Base-by-base conservation (phyloP, 1,140 invertebrate species). In the Cataglyphis hispanica region DNA sequence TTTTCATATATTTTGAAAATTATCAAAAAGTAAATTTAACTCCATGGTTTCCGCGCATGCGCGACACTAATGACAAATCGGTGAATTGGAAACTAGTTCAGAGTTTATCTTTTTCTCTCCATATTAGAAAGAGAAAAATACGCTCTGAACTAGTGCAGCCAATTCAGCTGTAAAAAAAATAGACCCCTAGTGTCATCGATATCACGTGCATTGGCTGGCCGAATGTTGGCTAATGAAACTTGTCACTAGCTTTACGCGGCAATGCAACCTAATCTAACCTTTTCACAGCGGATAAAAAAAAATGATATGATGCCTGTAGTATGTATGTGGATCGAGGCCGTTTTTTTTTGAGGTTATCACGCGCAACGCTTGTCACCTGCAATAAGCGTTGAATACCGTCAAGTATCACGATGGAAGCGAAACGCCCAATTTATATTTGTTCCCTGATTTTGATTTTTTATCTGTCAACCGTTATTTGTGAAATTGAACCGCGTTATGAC, bases 401-500 rank as follows among this genome's bases (percentile, higher is more conserved):
- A 69, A 69, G 11, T 16, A 13, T 25, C 22, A 50, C 25, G 3
- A 83, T 83, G 78, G 53, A 25, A 22, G 13, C 13, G 7, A 13
- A 60, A 43, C 53, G 37, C 34, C 72, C 72, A 50, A 60, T 83
- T 72, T 83, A 46, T 1, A 8, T 1, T 16, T 72, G 25, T n/a
- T 37, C 34, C 0, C 2, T 74, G 4, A 60, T 74, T 74, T 72
- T 72, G 6, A 27, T 43, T 13, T 46, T 70, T 58, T 25, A 63
- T 10, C 8, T 81, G 2, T 56, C 81, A 13, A 37, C 11, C 3
- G 85, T 87, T 0, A 16, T n/a, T 7, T 60, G 58, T 6, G 88
- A 87, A n/a, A 87, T 60, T n/a, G 85, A 87, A 4, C 69, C 80
- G 16, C 81, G 56, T 43, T 90, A 88, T 3, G 56, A 88, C 67